Evolutionary conservation across 2,888 invertebrate genomes (phyloP).

Genomic region (Lochmaea capreae): DNA sequence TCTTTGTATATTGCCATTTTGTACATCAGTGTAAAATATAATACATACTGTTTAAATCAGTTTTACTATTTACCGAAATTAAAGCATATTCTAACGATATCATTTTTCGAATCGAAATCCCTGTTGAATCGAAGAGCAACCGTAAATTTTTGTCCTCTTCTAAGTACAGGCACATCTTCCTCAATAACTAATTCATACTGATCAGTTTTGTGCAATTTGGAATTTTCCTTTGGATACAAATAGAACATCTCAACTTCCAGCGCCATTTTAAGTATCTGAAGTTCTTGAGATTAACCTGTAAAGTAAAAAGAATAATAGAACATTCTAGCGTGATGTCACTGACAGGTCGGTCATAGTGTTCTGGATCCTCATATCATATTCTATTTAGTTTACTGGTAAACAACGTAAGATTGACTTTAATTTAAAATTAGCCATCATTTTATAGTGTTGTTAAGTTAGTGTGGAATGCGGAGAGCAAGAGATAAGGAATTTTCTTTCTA

Average conservation of each 20-base stretch:
- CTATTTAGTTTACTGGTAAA: no score
- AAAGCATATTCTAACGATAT: constrained; percentile 76
- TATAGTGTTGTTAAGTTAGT: no score
- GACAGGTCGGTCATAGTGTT: no score
- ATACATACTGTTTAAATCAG: neutral
- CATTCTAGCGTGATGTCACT: no score
- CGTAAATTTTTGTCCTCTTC: constrained; percentile 80
- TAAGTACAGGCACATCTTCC: constrained; percentile 75
- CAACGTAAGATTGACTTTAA: no score
- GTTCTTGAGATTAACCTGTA: neutral
- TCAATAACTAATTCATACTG: constrained; percentile 77
- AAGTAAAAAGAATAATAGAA: neutral
- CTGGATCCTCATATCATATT: no score
- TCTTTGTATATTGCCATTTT: no score
- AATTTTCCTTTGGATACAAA: constrained; percentile 78
- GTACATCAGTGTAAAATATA: no score
- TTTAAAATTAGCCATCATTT: no score
- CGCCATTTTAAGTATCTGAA: constrained; percentile 34
- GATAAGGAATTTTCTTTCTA: no score
- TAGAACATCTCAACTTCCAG: constrained; percentile 69
- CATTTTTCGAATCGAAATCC: constrained; percentile 71
- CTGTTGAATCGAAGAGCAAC: constrained; percentile 75
- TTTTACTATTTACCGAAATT: constrained; percentile 69
- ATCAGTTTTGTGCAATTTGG: constrained; percentile 75
- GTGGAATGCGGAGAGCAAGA: no score